phyloP scores from a whole-genome alignment of 23 tunicate species.

The Halocynthia aurantium region DNA sequence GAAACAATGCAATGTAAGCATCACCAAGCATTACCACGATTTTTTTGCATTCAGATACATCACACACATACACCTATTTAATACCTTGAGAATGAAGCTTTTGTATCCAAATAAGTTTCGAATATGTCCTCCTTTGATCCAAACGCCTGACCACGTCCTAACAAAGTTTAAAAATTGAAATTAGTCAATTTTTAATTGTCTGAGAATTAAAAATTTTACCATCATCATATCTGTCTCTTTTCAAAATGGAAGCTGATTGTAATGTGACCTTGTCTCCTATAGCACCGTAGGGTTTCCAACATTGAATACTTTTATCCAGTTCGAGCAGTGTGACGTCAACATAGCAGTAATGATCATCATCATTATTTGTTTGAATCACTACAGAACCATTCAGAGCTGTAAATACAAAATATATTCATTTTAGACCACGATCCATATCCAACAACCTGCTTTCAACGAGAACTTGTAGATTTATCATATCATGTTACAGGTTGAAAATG shows the following conservation, averaged over 20 bases:
- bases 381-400: conserved; percentile 76
- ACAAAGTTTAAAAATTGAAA: too few species aligned
- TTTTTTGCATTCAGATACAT: too few species aligned
- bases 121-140: too few species aligned
- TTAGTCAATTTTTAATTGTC: too few species aligned
- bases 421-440: not conserved
- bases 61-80: too few species aligned
- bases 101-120: too few species aligned
- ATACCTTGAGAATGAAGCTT: too few species aligned
- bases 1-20: too few species aligned
- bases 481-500: not conserved
- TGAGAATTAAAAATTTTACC: too few species aligned
- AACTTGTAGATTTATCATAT: not conserved
- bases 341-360: conserved; percentile 72
- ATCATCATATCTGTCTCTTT: not conserved
- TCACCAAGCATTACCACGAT: too few species aligned
- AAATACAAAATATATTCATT: not conserved
- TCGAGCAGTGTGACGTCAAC: conserved; percentile 48
- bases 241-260: conserved; percentile 11
- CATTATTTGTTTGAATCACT: conserved; percentile 35
- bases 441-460: too few species aligned
- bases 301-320: conserved; percentile 21
- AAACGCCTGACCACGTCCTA: too few species aligned
- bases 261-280: conserved; percentile 76
- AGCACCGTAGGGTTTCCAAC: conserved; percentile 80